phyloP scores from a whole-genome alignment of 2,113 vertebrate species.

The Catharus bicknelli region DNA sequence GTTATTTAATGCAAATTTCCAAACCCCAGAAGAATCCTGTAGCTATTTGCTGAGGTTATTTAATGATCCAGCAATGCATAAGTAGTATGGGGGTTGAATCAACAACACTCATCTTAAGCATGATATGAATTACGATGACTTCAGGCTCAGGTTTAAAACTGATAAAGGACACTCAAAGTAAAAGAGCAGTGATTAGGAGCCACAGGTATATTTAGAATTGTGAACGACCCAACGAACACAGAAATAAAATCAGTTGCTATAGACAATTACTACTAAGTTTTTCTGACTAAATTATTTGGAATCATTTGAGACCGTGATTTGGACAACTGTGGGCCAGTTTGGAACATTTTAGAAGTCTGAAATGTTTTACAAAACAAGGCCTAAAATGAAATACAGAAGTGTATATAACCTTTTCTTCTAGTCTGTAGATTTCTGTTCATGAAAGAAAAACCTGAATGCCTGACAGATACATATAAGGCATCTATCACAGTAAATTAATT shows the following conservation, averaged over 20 bases:
- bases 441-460: background rate
- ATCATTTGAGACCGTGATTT: background rate
- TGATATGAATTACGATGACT: background rate
- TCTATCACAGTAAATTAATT: background rate
- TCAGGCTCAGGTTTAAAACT: background rate
- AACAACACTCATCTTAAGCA: background rate
- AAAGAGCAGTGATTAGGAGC: background rate
- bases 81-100: background rate
- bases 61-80: background rate
- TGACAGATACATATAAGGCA: background rate
- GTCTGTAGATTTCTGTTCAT: background rate
- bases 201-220: background rate
- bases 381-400: background rate
- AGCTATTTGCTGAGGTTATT: background rate
- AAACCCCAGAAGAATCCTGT: background rate
- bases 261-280: background rate
- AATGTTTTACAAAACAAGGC: background rate
- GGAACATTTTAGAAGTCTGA: background rate
- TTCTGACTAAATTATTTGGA: background rate
- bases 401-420: background rate
- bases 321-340: background rate
- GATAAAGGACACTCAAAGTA: background rate
- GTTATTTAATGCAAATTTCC: background rate
- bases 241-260: background rate
- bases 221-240: background rate